A percentile compares a stretch with the other conserved stretches of the same genome.
Conservation (phyloP, 2,113 vertebrate genomes). For the Dipodomys merriami region DNA sequence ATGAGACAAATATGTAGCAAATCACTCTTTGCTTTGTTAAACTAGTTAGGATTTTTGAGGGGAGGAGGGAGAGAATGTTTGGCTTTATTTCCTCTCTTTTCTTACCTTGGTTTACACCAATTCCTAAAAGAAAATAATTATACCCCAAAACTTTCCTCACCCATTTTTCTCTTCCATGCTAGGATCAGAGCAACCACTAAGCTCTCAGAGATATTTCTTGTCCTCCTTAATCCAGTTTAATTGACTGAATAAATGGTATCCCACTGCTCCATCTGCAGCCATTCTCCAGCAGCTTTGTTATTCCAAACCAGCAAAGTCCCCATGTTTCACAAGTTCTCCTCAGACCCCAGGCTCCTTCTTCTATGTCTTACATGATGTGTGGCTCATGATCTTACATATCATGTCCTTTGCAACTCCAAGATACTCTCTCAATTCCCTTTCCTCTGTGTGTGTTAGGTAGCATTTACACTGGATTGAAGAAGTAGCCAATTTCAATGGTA, state of each 20-base stretch:
- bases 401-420: neutral
- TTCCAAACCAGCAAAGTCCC: neutral
- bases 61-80: neutral
- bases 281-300: neutral
- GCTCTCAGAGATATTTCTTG: neutral
- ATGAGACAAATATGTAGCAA: slow-evolving; percentile 28
- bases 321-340: neutral
- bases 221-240: neutral
- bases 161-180: neutral
- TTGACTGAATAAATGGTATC: neutral
- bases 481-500: neutral
- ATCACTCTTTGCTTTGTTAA: slow-evolving; percentile 31
- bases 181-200: neutral
- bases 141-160: slow-evolving; percentile 7
- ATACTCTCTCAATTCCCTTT: neutral
- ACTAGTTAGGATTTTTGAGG: neutral
- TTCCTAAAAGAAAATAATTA: slow-evolving; percentile 37
- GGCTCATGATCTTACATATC: neutral
- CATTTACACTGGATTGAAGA: neutral
- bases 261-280: fast-evolving
- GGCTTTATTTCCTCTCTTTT: slow-evolving; percentile 17
- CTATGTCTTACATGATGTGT: neutral
- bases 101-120: neutral
- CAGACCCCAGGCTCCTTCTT: neutral
- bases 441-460: too few relatives aligned